phyloP scores from a whole-genome alignment of 1,140 invertebrate species.

The Drosophila tristis region DNA sequence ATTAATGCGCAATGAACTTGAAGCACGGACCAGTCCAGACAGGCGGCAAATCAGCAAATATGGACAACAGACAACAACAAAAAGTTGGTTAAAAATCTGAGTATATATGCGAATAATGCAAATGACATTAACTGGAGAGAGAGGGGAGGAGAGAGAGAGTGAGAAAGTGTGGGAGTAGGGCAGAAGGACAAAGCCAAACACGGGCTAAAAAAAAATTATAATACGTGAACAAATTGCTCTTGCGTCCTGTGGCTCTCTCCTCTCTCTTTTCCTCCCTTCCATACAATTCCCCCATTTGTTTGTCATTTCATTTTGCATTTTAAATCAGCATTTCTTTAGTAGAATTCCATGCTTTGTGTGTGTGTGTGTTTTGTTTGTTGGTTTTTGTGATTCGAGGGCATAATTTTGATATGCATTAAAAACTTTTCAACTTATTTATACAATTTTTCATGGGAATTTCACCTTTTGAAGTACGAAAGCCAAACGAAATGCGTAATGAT shows the following conservation, averaged over 20 bases:
- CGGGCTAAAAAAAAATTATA: slow-evolving; percentile 36
- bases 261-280: no score
- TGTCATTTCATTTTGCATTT: slow-evolving; percentile 69
- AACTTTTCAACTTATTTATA: slow-evolving; percentile 62
- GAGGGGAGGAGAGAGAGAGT: slow-evolving; percentile 1
- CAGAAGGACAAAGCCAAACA: slow-evolving; percentile 41
- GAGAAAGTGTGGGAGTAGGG: slow-evolving; percentile 4
- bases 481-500: slow-evolving; percentile 73
- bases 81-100: slow-evolving; percentile 27
- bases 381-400: not conserved
- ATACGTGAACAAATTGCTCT: slow-evolving; percentile 56
- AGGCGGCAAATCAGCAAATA: slow-evolving; percentile 70
- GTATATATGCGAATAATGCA: slow-evolving; percentile 52
- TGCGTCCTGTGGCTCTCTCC: not conserved
- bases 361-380: slow-evolving; percentile 13
- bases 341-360: slow-evolving; percentile 9
- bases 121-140: slow-evolving; percentile 57
- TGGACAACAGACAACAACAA: slow-evolving; percentile 35
- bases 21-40: slow-evolving; percentile 35
- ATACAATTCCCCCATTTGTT: slow-evolving; percentile 1
- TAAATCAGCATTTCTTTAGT: slow-evolving; percentile 52
- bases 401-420: slow-evolving; percentile 62
- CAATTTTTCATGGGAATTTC: slow-evolving; percentile 64
- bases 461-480: slow-evolving; percentile 57
- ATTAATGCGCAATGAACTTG: slow-evolving; percentile 80